Evolutionary conservation across 1,140 invertebrate genomes (phyloP), one percentile per base, ranked within the genome.

Genomic region (Apis cerana): DNA sequence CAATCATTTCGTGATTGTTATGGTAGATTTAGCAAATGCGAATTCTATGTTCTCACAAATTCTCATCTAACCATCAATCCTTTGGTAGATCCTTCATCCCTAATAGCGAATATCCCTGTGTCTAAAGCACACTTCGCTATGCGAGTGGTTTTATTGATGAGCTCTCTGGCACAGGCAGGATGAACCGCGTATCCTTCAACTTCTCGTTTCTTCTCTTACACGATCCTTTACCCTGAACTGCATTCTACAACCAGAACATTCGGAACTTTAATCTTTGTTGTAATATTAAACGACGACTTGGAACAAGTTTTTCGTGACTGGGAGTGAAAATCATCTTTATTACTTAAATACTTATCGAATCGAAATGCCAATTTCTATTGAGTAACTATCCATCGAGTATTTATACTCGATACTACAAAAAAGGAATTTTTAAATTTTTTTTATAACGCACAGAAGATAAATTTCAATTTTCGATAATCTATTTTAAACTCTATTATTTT

Each of bases 161-260:
- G 69, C 23, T 71, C 69, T 71, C 50, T 19, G 54, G 48, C 50
- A 19, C 50, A 15, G 69, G n/a, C 17, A 54, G 23, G 69, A 71
- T 71, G 69, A 71, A 71, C 54, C 69, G 48, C n/a, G 48, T 71
- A 71, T 71, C 69, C 69, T 71, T 71, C 23, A 71, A 71, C 69
- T 71, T 71, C 69, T 15, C 69, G 69, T 71, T 71, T 71, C 69
- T 71, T 71, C n/a, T 50, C 50, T 52, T 8, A 27, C 50, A 12
- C 69, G 69, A 71, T 71, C 48, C 69, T 71, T 71, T 71, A 71
- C 69, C 23, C 48, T 54, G 23, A 54, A 43, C 2, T 50, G 48
- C 50, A 19, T 54, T 52, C 69, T 27, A 54, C 69, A 54, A 54
- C 17, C n/a, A 48, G 50, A 71, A 54, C 50, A 54, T 23, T 54